Conservation (phyloP, 2,113 vertebrate species). For the Vulpes vulpes region DNA sequence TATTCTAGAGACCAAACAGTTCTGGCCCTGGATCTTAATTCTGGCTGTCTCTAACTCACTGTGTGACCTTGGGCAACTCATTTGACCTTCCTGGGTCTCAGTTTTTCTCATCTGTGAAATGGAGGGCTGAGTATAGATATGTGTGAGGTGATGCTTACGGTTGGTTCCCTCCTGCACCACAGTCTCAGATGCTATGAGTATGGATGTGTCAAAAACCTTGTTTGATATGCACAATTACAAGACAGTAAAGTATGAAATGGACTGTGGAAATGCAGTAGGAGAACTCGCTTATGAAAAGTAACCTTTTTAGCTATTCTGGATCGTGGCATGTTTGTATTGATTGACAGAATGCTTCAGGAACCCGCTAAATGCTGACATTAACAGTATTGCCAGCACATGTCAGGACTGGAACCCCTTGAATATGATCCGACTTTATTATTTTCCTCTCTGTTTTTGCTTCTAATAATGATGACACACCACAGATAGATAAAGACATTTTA, state of each 20-base stretch:
- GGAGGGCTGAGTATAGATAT: background rate
- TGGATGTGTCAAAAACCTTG: background rate
- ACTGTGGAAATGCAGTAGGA: background rate
- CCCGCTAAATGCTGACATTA: conserved; percentile 58
- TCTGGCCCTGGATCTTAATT: background rate
- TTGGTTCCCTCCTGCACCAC: background rate
- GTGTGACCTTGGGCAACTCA: background rate
- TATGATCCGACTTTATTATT: conserved; percentile 69
- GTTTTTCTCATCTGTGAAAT: background rate
- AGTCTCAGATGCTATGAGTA: background rate
- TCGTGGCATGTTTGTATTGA: background rate
- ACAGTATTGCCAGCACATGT: conserved; percentile 31
- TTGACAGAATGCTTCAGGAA: conserved; percentile 43
- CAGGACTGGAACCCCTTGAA: conserved; percentile 53
- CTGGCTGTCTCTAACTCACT: background rate
- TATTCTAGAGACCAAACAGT: background rate
- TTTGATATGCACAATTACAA: conserved; percentile 20
- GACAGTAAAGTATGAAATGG: background rate
- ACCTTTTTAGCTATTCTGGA: conserved; percentile 40
- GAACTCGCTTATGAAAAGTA: background rate
- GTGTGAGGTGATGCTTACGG: accelerated
- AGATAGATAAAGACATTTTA: conserved; percentile 84
- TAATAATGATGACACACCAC: conserved; percentile 75
- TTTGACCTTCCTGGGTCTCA: background rate
- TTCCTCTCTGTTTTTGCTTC: conserved; percentile 81